A percentile compares a stretch with the other conserved stretches of the same genome.
Evolutionary conservation across 2,888 invertebrate species (phyloP).

Genomic region (Conomelus anceps): DNA sequence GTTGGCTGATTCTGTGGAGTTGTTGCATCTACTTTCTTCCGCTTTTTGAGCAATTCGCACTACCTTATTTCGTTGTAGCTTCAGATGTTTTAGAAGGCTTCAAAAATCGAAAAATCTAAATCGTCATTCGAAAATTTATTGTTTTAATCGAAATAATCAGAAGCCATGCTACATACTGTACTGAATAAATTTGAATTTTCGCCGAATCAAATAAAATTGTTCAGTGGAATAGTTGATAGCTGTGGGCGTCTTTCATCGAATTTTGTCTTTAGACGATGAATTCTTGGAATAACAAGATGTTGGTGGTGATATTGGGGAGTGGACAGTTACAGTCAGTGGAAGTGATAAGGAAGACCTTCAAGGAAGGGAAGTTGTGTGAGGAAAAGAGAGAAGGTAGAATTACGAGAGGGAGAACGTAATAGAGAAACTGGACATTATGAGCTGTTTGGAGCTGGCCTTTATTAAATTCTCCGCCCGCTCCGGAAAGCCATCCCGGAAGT

Average conservation of each 20-base stretch:
- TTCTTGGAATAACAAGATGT: background rate
- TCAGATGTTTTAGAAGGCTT: too few relatives aligned
- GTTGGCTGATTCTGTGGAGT: background rate
- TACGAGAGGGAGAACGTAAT: background rate
- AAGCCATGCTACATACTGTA: too few relatives aligned
- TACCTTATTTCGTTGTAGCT: background rate
- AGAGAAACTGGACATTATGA: constrained; percentile 12
- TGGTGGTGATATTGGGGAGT: background rate
- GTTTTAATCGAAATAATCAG: background rate
- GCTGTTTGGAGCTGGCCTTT: background rate
- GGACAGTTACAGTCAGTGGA: background rate
- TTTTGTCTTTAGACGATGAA: background rate
- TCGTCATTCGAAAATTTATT: too few relatives aligned
- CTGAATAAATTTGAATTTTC: background rate
- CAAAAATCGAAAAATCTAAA: too few relatives aligned
- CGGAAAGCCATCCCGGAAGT: background rate
- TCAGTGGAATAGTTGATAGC: background rate
- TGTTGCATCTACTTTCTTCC: background rate
- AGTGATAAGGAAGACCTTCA: background rate
- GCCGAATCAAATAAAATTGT: background rate
- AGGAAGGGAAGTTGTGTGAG: background rate
- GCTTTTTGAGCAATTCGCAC: background rate
- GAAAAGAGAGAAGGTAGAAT: background rate
- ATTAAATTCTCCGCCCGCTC: background rate
- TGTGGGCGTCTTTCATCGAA: too few relatives aligned